Evolutionary conservation across 2,888 invertebrate genomes (phyloP).

Genomic region (Beris chalybata): DNA sequence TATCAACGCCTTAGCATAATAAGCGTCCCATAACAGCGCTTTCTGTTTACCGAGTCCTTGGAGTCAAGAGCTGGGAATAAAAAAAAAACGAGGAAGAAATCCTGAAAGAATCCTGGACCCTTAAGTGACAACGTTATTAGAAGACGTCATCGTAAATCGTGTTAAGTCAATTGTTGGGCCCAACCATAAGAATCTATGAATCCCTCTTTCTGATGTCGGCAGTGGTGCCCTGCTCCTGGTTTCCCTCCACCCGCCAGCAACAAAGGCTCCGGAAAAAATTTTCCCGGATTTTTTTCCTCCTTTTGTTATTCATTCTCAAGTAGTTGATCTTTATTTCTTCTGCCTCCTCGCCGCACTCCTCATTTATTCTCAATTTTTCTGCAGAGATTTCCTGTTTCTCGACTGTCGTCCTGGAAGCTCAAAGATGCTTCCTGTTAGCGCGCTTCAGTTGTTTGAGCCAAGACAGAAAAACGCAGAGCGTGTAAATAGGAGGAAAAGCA

Average conservation of each 20-base stretch:
- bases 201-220: constrained; percentile 15
- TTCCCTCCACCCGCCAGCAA: neutral
- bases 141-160: constrained; percentile 42
- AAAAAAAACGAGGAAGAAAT: neutral
- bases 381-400: too few species aligned
- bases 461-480: constrained; percentile 22
- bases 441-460: too few species aligned
- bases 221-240: neutral
- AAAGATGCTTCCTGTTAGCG: too few species aligned
- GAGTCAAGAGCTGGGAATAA: constrained; percentile 7
- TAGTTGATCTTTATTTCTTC: constrained; percentile 1
- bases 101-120: constrained; percentile 1
- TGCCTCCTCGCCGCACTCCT: neutral
- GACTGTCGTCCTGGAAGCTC: too few species aligned
- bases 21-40: constrained; percentile 1
- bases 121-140: constrained; percentile 39
- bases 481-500: constrained; percentile 9
- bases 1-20: constrained; percentile 17
- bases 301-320: neutral
- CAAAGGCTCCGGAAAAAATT: neutral
- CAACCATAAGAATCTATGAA: constrained; percentile 12
- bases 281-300: neutral
- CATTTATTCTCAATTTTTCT: neutral
- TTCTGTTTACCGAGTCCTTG: constrained; percentile 13
- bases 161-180: constrained; percentile 42